Evolutionary conservation across 2,113 vertebrate genomes (phyloP).

Genomic region (Odobenus rosmarus): DNA sequence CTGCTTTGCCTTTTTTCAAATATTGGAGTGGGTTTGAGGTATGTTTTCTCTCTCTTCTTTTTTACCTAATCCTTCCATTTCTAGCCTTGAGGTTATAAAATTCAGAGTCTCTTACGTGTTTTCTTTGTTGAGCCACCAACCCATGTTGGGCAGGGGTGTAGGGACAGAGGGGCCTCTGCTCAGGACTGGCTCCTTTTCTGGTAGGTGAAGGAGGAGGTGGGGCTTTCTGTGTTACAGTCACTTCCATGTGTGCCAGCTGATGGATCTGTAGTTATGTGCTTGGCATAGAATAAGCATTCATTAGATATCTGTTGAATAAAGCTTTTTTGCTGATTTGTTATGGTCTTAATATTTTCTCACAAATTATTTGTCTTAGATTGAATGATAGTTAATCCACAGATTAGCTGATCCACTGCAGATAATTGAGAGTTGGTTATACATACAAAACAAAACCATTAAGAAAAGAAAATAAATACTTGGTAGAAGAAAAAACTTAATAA

Average conservation of each 20-base stretch:
- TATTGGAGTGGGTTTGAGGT: not conserved
- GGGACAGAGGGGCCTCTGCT: not conserved
- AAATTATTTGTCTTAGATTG: not conserved
- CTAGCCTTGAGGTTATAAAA: not conserved
- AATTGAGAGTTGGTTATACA: constrained; percentile 12
- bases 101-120: not conserved
- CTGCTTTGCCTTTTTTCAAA: not conserved
- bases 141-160: not conserved
- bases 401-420: not conserved
- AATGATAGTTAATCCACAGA: not conserved
- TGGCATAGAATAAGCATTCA: not conserved
- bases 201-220: not conserved
- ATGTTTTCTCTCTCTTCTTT: not conserved
- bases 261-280: not conserved
- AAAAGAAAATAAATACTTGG: constrained; percentile 28
- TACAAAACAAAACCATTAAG: not conserved
- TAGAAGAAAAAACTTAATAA: not conserved
- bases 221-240: not conserved
- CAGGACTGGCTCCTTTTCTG: not conserved
- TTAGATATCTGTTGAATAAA: not conserved
- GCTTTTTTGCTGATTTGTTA: not conserved
- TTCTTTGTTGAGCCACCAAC: not conserved
- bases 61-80: not conserved
- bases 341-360: not conserved
- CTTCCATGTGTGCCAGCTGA: not conserved